Percentiles rank a stretch among this genome's conserved stretches.
Evolutionary conservation across 2,888 invertebrate genomes (phyloP).

Genomic region (Odontocolon sp.): DNA sequence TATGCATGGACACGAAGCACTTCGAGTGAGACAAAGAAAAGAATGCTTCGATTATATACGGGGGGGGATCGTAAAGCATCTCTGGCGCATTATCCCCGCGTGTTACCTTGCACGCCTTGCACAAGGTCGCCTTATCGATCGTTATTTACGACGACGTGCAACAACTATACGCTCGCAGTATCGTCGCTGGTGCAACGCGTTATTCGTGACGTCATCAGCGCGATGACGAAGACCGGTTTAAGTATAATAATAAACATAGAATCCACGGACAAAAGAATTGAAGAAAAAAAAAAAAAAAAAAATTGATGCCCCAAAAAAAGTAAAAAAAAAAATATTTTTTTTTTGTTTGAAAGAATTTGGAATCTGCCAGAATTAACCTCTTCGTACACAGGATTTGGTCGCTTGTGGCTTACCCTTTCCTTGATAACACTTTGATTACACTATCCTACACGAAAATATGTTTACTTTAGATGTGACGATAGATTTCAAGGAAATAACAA

Average conservation of each 20-base stretch:
- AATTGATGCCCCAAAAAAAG: no score
- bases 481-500: no score
- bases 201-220: conserved; percentile 63
- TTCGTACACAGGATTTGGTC: neutral
- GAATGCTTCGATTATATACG: conserved; percentile 1
- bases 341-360: no score
- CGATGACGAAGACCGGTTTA: conserved; percentile 20
- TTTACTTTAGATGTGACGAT: no score
- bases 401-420: neutral
- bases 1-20: no score
- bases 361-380: no score
- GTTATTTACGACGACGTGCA: conserved; percentile 68
- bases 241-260: neutral
- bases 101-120: conserved; percentile 57
- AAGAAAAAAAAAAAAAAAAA: no score
- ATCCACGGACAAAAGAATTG: no score
- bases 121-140: conserved; percentile 77
- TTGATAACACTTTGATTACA: neutral
- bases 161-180: neutral
- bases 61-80: conserved; percentile 9
- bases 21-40: conserved; percentile 4
- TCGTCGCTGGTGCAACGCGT: conserved; percentile 26
- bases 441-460: neutral
- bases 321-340: no score
- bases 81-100: conserved; percentile 16